Conservation (phyloP, 1,140 invertebrate genomes). For the Diachasma alloeum region DNA sequence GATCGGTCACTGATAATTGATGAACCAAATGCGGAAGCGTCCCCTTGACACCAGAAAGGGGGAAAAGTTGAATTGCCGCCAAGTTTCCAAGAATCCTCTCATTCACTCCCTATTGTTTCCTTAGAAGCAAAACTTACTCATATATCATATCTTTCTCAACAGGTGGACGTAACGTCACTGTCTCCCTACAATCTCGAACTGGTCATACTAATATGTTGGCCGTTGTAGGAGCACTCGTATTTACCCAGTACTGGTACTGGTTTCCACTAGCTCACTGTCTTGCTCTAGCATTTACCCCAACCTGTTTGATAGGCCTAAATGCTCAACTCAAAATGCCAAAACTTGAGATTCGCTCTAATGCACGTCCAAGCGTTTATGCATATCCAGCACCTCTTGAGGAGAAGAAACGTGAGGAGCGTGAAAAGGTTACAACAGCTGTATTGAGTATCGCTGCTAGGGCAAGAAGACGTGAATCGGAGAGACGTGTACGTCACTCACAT, state of each 20-base stretch:
- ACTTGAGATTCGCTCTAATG: slow-evolving; percentile 90
- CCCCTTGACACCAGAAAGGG: too few relatives aligned
- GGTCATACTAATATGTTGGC: slow-evolving; percentile 98
- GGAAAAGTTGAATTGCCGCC: too few relatives aligned
- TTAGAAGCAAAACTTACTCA: background rate
- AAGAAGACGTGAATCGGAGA: slow-evolving; percentile 77
- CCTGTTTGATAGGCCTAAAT: slow-evolving; percentile 94
- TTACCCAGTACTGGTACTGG: slow-evolving; percentile 99
- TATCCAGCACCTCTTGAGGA: slow-evolving; percentile 97
- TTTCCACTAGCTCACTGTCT: slow-evolving; percentile 97
- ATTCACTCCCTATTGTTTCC: background rate
- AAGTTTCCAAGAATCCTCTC: too few relatives aligned
- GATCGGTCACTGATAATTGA: too few relatives aligned
- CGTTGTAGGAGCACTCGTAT: slow-evolving; percentile 97
- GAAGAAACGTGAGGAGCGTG: slow-evolving; percentile 96
- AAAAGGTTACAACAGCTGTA: slow-evolving; percentile 96
- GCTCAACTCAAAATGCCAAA: slow-evolving; percentile 97
- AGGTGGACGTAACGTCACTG: slow-evolving; percentile 96
- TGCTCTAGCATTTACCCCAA: slow-evolving; percentile 95
- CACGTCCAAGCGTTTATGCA: slow-evolving; percentile 93
- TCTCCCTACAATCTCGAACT: slow-evolving; percentile 94
- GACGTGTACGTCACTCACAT: slow-evolving; percentile 68
- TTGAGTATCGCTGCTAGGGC: slow-evolving; percentile 95
- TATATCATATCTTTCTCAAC: slow-evolving; percentile 53
- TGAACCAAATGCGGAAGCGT: too few relatives aligned